Conservation (phyloP, 2,797 vertebrate species). For the Sternotherus odoratus region DNA sequence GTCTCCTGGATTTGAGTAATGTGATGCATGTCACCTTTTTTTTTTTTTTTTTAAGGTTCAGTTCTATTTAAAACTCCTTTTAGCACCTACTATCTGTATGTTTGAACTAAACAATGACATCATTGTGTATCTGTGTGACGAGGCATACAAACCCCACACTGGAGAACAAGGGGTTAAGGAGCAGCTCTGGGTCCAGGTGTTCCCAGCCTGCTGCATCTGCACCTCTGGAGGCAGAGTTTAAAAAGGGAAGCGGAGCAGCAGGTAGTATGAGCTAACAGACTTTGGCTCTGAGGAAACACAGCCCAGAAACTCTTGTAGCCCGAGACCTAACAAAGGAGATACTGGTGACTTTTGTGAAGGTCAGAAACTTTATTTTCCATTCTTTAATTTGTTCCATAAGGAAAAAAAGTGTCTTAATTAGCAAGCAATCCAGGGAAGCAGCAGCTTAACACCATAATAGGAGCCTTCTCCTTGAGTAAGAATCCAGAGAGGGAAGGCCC, state of each 20-base stretch:
- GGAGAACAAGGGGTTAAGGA: not conserved
- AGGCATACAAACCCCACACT: too few relatives aligned
- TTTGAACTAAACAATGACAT: not conserved
- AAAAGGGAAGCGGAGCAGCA: not conserved
- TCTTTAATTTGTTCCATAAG: not conserved
- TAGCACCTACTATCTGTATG: not conserved
- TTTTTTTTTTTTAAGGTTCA: not conserved
- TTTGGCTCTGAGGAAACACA: not conserved
- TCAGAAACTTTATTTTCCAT: not conserved
- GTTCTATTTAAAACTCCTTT: not conserved
- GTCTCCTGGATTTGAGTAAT: not conserved
- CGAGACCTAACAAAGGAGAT: not conserved
- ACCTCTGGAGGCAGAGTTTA: not conserved
- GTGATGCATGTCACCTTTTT: fast-evolving
- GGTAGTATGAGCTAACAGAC: not conserved
- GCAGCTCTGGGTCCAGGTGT: not conserved
- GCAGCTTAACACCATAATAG: too few relatives aligned
- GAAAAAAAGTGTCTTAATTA: not conserved
- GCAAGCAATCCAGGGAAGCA: not conserved
- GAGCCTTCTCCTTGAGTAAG: too few relatives aligned
- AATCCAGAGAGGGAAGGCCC: too few relatives aligned
- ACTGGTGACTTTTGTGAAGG: not conserved
- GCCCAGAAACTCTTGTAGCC: not conserved
- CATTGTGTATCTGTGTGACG: not conserved
- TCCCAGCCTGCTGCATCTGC: not conserved